Evolutionary conservation across 2,888 invertebrate species (phyloP), one percentile per base, ranked within the genome.

Genomic region (Leucoptera coffeella): DNA sequence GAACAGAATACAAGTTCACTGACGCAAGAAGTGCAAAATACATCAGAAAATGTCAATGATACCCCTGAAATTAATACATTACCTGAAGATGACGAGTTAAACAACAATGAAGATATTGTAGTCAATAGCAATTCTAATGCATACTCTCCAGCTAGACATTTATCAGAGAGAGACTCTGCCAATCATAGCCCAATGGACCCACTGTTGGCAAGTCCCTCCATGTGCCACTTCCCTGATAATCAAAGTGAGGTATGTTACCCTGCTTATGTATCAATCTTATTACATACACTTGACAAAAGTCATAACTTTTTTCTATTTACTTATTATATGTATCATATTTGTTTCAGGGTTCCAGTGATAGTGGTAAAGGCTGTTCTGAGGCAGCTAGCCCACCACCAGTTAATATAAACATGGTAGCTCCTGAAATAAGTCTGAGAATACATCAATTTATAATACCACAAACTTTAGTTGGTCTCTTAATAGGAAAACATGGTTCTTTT

Each of bases 401-500:
- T 14, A 73, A 73, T 33, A 61, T 73, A 32, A 73, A 74, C 34
- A 61, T 73, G 32, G 72, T 74, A 33, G 52, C 59, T 30, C 48
- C 56, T 27, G 53, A 62, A 33, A 45, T 55, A 21, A 65, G 67
- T 4, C 52, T 75, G 36, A 61, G 69, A 38, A 65, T 67, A 59
- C 83, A 82, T 47, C 82, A 89, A 48, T 89, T 90, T 59, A 62
- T 80, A 37, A 77, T 88, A 45, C 82, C 83, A 22, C 81, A 82
- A 45, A 61, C 72, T 29, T 64, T 91, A 35, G 89, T 92, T 31
- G 94, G 94, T 11, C 78, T 84, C 30, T 71, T 95, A 38, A 93
- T 94, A 51, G 95, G 95, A 21, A 80, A 80, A 41, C 78, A 81
- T 39, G 92, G 92, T 22, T 67, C 75, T 21, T 85, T 84, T 58